These are phyloP conservation scores for Synanthedon tipuliformis DNA, from an alignment of 2,888 invertebrate species.

Conservation along the genomic window DNA sequence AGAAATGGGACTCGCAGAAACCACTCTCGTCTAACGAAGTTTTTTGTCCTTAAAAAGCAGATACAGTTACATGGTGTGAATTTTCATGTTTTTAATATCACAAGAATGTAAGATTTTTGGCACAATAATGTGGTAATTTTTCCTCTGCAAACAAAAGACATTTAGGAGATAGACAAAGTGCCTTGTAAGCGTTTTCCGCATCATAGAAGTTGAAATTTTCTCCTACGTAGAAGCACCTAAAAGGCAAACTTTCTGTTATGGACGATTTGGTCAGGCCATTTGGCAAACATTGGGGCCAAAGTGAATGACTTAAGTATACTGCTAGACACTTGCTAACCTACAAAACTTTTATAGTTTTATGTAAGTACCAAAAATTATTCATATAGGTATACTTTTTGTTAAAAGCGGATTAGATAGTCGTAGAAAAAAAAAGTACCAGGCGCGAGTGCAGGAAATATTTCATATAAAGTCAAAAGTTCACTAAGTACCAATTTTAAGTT, in stretches of 20 bases:
- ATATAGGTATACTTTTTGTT: not conserved
- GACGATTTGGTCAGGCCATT: conserved; percentile 38
- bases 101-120: no score
- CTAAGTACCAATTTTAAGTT: no score
- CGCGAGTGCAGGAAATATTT: no score
- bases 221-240: conserved; percentile 3
- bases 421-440: no score
- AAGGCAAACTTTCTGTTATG: conserved; percentile 35
- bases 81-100: no score
- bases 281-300: conserved; percentile 32
- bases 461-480: no score
- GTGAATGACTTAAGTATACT: conserved; percentile 26
- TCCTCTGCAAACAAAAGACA: not conserved
- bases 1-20: no score
- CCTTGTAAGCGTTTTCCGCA: conserved; percentile 5
- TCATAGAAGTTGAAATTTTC: conserved; percentile 7
- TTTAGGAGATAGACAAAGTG: conserved; percentile 2
- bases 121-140: no score
- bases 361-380: not conserved
- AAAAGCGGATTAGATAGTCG: no score
- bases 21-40: no score
- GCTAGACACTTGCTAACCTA: conserved; percentile 21
- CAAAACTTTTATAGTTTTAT: conserved; percentile 22
- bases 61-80: no score
- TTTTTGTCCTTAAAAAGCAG: no score